Evolutionary conservation across 2,888 invertebrate species (phyloP).

Genomic region (Flexamia atlantica): DNA sequence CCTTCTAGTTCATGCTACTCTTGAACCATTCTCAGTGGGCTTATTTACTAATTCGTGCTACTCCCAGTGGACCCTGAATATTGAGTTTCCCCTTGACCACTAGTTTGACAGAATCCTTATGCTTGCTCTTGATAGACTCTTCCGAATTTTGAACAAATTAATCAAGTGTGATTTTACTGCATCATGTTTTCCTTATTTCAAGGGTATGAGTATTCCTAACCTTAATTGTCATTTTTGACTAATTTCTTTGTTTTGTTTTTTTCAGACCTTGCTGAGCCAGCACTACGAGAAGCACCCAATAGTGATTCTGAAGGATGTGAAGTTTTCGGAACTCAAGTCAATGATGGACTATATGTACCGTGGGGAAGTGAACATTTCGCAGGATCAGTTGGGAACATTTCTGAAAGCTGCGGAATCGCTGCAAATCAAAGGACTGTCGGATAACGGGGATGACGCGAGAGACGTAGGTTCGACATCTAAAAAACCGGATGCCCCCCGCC

Average conservation of each 20-base stretch:
- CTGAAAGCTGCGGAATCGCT: conserved; percentile 94
- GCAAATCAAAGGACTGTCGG: conserved; percentile 94
- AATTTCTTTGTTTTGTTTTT: conserved; percentile 71
- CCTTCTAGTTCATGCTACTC: too few relatives aligned
- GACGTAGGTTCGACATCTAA: conserved; percentile 71
- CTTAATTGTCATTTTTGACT: too few relatives aligned
- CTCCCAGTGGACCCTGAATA: too few relatives aligned
- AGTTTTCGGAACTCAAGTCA: conserved; percentile 92
- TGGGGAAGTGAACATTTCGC: conserved; percentile 95
- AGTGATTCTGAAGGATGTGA: conserved; percentile 94
- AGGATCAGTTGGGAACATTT: conserved; percentile 92
- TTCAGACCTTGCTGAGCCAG: conserved; percentile 90
- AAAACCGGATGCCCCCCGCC: conserved; percentile 68
- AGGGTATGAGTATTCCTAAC: too few relatives aligned
- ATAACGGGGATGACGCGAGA: conserved; percentile 73
- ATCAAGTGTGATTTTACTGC: too few relatives aligned
- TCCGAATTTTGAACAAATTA: too few relatives aligned
- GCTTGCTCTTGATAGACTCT: too few relatives aligned
- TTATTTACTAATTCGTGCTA: too few relatives aligned
- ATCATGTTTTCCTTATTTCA: too few relatives aligned
- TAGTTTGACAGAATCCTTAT: too few relatives aligned
- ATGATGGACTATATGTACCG: conserved; percentile 98
- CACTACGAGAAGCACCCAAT: conserved; percentile 96
- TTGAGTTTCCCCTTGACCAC: too few relatives aligned
- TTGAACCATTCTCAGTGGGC: too few relatives aligned